These are phyloP conservation scores for Elaeidobius kamerunicus DNA, from an alignment of 2,888 invertebrate species.

Conservation along the genomic window DNA sequence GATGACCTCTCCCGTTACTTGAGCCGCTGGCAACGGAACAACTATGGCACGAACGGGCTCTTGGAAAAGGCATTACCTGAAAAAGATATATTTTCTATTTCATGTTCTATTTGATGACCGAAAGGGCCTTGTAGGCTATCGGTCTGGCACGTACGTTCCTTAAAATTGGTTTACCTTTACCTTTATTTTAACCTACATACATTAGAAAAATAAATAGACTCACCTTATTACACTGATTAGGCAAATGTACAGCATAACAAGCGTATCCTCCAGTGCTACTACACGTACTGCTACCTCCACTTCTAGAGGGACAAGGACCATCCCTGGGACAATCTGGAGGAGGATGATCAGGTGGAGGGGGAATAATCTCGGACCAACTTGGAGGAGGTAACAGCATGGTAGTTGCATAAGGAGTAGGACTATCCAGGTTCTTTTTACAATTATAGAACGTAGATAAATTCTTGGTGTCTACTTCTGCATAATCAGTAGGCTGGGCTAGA, in stretches of 20 bases:
- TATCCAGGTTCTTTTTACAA: conserved; percentile 59
- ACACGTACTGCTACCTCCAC: conserved; percentile 46
- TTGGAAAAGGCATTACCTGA: conserved; percentile 35
- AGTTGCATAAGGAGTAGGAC: conserved; percentile 72
- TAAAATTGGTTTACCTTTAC: too few relatives aligned
- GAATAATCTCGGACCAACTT: conserved; percentile 59
- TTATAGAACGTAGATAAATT: conserved; percentile 71
- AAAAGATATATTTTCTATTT: conserved; percentile 7
- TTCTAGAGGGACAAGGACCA: conserved; percentile 42
- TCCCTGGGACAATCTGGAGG: conserved; percentile 54
- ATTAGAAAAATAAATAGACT: too few relatives aligned
- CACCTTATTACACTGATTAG: conserved; percentile 39
- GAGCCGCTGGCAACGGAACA: conserved; percentile 49
- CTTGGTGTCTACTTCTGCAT: conserved; percentile 64
- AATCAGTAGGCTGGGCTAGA: conserved; percentile 60
- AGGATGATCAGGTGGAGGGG: conserved; percentile 60
- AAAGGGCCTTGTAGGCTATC: too few relatives aligned
- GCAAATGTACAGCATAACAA: conserved; percentile 48
- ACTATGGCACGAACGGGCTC: conserved; percentile 46
- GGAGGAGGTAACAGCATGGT: conserved; percentile 63
- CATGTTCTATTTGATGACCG: too few relatives aligned
- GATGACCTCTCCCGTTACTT: conserved; percentile 44
- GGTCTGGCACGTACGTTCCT: too few relatives aligned
- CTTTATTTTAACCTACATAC: too few relatives aligned
- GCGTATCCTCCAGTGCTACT: conserved; percentile 47